Base-by-base conservation (phyloP, 2,113 vertebrate species). In the Tylochromis polylepis region DNA sequence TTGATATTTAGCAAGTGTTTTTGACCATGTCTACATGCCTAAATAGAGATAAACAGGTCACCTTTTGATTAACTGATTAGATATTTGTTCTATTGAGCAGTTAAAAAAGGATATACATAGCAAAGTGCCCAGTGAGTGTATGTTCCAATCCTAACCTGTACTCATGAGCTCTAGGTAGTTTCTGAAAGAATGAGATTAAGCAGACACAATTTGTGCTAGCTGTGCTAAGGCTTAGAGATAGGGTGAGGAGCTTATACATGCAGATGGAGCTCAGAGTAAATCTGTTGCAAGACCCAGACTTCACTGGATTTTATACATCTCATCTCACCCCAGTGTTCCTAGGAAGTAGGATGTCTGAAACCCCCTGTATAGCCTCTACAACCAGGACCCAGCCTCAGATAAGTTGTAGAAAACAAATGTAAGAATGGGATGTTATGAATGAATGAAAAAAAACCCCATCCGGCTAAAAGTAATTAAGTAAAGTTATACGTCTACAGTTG, bases 201-300 rank as follows among this genome's bases (percentile, higher is more conserved):
- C 46, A 34, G 16, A 51, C 46, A 77, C 14, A 51, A 53, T 53
- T 53, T 51, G 43, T 77, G 43, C 18, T 49, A 75, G 43, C 43
- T 77, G 70, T 49, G 41, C 70, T 77, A 29, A 51, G 24, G 16
- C 70, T 77, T 77, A 77, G 43, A 51, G 70, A 77, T 51, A 12
- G 43, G 3, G 11, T 12, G 27, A 51, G 43, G 27, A 51, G 43
- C 70, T 77, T 20, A 43, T 51, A 51, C 11, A 77, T 77, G 72
- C 46, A 77, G 24, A 77, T 49, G 4, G 43, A 51, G 70, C 4
- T 51, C 16, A 77, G 27, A 77, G 27, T 51, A 51, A 51, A 77
- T 34, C 11, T 77, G 46, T n/a, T 77, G 4, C 27, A 53, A n/a
- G 46, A 77, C 46, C 24, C 16, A 77, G 16, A 51, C 11, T 51